Percentiles rank a stretch among this genome's conserved stretches.
phyloP scores from a whole-genome alignment of 2,113 vertebrate genomes.

The Lagopus leucura region DNA sequence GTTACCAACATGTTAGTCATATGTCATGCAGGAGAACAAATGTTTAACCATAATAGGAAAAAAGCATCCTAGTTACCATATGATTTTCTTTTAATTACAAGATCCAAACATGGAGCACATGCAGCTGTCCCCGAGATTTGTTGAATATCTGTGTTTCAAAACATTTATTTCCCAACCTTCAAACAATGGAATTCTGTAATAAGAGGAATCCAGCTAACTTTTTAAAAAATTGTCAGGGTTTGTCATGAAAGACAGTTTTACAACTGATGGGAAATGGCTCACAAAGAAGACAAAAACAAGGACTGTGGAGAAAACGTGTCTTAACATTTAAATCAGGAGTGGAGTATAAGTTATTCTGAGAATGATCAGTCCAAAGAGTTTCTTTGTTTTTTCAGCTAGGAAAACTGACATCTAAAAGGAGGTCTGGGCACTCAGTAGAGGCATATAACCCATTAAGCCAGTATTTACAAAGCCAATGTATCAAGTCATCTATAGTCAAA shows the following conservation, averaged over 20 bases:
- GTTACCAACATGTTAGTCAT: neutral
- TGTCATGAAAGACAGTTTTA: neutral
- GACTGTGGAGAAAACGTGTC: neutral
- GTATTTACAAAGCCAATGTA: neutral
- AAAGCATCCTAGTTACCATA: neutral
- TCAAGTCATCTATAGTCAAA: neutral
- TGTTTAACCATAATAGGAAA: neutral
- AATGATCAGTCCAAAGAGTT: neutral
- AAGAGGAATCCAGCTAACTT: neutral
- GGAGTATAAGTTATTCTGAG: neutral
- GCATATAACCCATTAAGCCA: neutral
- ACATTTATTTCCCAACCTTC: neutral
- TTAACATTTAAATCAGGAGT: neutral
- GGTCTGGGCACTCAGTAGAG: neutral
- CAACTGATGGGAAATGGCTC: neutral
- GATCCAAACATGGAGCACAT: neutral
- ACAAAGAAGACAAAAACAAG: neutral
- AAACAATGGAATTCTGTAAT: neutral
- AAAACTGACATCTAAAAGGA: neutral
- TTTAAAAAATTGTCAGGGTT: neutral
- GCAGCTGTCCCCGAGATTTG: neutral
- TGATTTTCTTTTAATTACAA: neutral
- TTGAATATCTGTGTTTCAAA: neutral
- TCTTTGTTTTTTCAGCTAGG: neutral
- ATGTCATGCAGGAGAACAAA: neutral